Conservation (phyloP, 30 jellyfish, hydroid and myxozoan species). For the Hydractinia echinata region DNA sequence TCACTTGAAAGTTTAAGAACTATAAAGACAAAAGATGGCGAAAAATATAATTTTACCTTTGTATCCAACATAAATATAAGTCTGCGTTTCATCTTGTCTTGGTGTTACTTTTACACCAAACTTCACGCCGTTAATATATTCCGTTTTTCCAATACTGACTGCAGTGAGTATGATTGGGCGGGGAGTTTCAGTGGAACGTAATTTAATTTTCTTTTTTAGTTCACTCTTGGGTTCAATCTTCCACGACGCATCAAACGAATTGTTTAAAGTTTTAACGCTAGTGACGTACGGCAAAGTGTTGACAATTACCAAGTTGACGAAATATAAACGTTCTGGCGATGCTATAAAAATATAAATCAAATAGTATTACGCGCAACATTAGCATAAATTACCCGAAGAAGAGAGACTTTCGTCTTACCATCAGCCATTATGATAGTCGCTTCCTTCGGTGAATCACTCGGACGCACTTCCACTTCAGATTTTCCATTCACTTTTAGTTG, state of each 20-base stretch:
- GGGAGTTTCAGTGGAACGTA: background rate
- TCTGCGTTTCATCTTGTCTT: background rate
- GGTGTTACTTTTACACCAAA: background rate
- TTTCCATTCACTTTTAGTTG: conserved; percentile 8
- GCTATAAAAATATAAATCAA: background rate
- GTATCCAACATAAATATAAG: background rate
- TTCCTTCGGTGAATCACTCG: no score
- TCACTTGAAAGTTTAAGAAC: no score
- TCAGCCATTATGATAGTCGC: no score
- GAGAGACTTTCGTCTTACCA: no score
- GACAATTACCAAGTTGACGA: conserved; percentile 1
- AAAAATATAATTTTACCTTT: background rate
- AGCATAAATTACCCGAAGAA: no score
- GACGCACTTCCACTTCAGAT: background rate
- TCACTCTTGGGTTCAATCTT: background rate
- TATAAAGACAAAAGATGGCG: no score
- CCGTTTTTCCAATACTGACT: background rate
- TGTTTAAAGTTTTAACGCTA: background rate
- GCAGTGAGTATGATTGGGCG: background rate
- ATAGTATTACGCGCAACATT: no score
- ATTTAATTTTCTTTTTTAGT: background rate
- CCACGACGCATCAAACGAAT: background rate
- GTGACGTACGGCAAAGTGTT: conserved; percentile 2
- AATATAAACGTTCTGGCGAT: background rate
- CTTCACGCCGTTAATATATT: conserved; percentile 11